Base-by-base conservation (phyloP, 2,888 invertebrate species). In the Liodrosophila aerea region DNA sequence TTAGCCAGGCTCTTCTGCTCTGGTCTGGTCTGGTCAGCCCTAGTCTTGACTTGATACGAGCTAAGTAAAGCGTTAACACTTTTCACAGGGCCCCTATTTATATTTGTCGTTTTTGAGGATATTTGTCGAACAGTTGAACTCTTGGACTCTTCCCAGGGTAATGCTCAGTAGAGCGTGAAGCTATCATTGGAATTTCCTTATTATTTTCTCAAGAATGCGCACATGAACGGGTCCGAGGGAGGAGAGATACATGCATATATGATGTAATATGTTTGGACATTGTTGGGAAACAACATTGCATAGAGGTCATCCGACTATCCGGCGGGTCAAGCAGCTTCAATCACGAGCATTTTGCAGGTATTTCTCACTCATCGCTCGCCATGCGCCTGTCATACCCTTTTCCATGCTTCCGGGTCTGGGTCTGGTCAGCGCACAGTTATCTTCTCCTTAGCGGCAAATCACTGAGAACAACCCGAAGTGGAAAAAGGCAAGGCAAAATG, bases 11-110 rank as follows among this genome's bases (percentile, higher is more conserved):
- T 31, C 7, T n/a, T 36, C 31, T n/a, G 11, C 12, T 11, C 11
- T 18, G 46, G 27, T 27, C 51, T 44, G 51, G 18, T 27, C 15
- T 37, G 27, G 53, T 54, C 41, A 2, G 22, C 22, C 5, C 22
- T 22, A 2, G 2, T 51, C 58, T 37, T 41, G 4, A 15, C 11
- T 37, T 33, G 36, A 49, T 46, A 16, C 47, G 30, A 50, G 49
- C 41, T 58, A 54, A 47, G 69, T 60, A 64, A 64, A 61, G 59
- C 65, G 68, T 69, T 68, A 77, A 77, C 78, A 77, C 77, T 59
- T 50, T 61, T 51, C 40, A 5, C 22, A 22, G 22, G 2, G 22
- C 22, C 22, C 22, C 22, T 22, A 22, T 22, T 22, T 22, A 2
- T 22, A 22, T 22, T 22, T 22, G n/a, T 43, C 16, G 11, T 45